Evolutionary conservation across 35 echinoderm and acorn worm species (phyloP), one percentile per base, ranked within the genome.

Genomic region (Eucidaris tribuloides): DNA sequence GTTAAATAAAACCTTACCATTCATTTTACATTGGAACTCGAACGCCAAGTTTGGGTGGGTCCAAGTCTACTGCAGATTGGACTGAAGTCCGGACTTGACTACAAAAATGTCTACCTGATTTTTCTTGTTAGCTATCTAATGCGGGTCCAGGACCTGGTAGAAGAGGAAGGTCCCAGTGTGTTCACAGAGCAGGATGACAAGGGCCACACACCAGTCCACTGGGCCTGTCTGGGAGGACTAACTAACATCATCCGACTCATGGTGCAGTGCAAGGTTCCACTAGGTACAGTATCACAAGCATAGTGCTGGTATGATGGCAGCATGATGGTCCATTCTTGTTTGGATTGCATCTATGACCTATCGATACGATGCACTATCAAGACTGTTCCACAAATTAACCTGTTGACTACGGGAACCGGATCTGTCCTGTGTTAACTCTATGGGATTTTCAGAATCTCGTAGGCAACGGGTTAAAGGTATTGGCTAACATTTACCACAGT

Each of bases 171-270:
- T 19, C 94, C 94, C 27, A 91, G 81, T 48, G 29, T 97, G 20
- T 81, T 97, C 31, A 62, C 38, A 42, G 90, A 92, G 27, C 80
- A 70, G 62, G 94, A 93, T 90, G 94, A 93, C 28, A 93, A 97
- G 64, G 94, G 94, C 11, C 90, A 97, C 58, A 92, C 90, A 24
- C 94, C 94, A 41, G 86, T 97, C 18, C 94, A 97, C 79, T 97
- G 94, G 94, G 94, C 94, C 3, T 87, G 90, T 2, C 79, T 97
- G 4, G 94, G 94, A 32, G 94, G 94, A 25, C 86, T 82, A 42
- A 89, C 94, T 0, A 97, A 97, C 50, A 97, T 97, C 33, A 72
- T 97, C 19, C 88, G 94, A 31, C 79, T 90, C 46, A 97, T 97
- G 94, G 94, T 97, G 43, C 90, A 93, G 58, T 92, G 65, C 38